phyloP scores from a whole-genome alignment of 2,888 invertebrate species.

The Agrotis ipsilon region DNA sequence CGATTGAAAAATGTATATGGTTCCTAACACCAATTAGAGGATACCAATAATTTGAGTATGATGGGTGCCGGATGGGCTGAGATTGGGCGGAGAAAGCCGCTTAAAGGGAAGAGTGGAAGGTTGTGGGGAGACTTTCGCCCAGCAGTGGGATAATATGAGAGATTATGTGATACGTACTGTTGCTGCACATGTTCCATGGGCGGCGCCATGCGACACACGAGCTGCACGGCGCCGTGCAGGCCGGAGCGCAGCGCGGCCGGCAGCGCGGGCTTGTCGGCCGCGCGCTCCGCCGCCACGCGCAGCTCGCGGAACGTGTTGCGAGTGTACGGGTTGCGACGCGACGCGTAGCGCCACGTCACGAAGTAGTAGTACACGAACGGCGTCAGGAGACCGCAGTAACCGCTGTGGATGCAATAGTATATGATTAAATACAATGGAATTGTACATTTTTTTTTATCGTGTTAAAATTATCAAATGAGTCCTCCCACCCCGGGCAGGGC shows the following conservation, averaged over 20 bases:
- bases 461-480: too few relatives aligned
- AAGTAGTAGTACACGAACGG: conserved; percentile 99
- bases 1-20: too few relatives aligned
- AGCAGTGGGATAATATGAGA: too few relatives aligned
- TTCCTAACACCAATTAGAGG: too few relatives aligned
- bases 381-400: conserved; percentile 96
- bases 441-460: too few relatives aligned
- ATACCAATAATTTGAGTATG: too few relatives aligned
- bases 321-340: conserved; percentile 98
- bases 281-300: conserved; percentile 93
- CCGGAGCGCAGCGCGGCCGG: conserved; percentile 93
- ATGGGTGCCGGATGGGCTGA: too few relatives aligned
- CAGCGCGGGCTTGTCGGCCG: conserved; percentile 93
- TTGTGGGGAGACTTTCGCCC: too few relatives aligned
- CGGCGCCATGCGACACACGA: conserved; percentile 95
- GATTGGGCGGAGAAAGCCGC: too few relatives aligned
- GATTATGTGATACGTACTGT: conserved; percentile 63
- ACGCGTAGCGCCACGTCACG: conserved; percentile 96
- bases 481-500: too few relatives aligned
- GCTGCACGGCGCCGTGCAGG: conserved; percentile 91
- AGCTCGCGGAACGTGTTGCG: conserved; percentile 98
- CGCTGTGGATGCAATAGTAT: conserved; percentile 91
- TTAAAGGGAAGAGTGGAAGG: too few relatives aligned
- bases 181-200: conserved; percentile 82
- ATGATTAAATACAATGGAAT: not conserved